These are phyloP conservation scores for Phrynocephalus versicolor DNA, from an alignment of 2,113 vertebrate genomes.

Conservation along the genomic window DNA sequence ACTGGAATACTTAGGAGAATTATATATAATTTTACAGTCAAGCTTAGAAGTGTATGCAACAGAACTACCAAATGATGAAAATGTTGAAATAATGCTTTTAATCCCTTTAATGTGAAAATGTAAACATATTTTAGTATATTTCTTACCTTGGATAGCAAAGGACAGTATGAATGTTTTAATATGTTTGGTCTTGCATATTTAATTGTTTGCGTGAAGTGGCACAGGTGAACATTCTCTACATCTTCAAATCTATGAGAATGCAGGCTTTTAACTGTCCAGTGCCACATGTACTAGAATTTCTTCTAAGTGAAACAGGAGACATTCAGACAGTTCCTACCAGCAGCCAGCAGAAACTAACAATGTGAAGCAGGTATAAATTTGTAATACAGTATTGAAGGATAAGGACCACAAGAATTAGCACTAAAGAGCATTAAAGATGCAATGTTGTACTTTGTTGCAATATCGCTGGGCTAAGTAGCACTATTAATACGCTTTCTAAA, in stretches of 20 bases:
- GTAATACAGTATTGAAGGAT: too few relatives aligned
- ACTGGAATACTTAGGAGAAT: too few relatives aligned
- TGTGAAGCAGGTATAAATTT: not conserved
- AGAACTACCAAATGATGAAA: too few relatives aligned
- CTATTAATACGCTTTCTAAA: not conserved
- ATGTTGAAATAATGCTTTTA: too few relatives aligned
- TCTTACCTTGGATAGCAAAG: too few relatives aligned
- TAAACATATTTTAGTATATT: too few relatives aligned
- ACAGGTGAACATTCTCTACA: not conserved
- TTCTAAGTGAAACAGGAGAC: not conserved
- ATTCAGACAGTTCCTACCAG: not conserved
- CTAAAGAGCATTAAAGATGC: not conserved
- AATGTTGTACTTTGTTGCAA: not conserved
- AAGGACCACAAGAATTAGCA: not conserved
- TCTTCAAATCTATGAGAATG: not conserved
- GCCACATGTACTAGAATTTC: not conserved
- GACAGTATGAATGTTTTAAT: too few relatives aligned
- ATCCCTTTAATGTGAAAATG: too few relatives aligned
- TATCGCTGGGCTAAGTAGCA: not conserved
- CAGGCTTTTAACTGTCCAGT: not conserved
- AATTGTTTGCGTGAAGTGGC: not conserved
- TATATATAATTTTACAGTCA: too few relatives aligned
- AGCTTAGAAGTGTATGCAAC: too few relatives aligned
- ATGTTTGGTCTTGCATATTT: not conserved
- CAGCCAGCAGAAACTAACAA: not conserved